Evolutionary conservation across 2,797 vertebrate genomes (phyloP), one percentile per base, ranked within the genome.

Genomic region (Sebastes matsubarae): DNA sequence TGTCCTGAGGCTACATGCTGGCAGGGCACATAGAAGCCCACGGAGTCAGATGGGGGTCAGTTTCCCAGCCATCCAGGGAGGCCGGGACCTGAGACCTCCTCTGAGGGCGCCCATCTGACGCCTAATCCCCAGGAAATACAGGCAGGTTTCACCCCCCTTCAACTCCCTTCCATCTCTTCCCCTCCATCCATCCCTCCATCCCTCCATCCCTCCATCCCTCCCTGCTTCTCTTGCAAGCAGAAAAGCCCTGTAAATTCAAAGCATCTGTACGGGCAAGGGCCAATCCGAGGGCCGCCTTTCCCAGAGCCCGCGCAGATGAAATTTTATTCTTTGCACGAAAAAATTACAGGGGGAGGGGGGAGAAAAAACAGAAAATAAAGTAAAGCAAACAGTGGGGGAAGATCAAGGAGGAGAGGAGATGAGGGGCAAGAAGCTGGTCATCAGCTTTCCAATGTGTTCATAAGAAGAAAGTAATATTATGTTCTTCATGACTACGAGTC

Each of bases 101-200:
- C 91, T 87, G 86, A 95, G 93, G 92, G 92, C 91, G 85, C 92
- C 92, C 92, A 94, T 96, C 94, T 95, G 88, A 94, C 25, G 72
- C 80, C 89, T 95, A 96, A 96, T 96, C 95, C 95, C 77, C 93
- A 96, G 95, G 95, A 96, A 96, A 96, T 95, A 94, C 94, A 91
- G 76, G 83, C 93, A 93, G 93, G 92, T 95, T 92, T 91, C 79
- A 75, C 68, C 79, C 87, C 52, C 8, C 6, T 60, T 20, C 20
- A 6, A 1, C 55, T 63, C 81, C 81, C 83, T 79, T 78, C 75
- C 72, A 61, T 57, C 69, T 25, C 68, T 61, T 60, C 75, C 65
- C 64, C 81, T 74, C 90, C 82, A 81, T 77, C 83, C 74, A 80
- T 32, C 76, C 86, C 12, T 30, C 50, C 83, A 60, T 71, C 59